phyloP scores from a whole-genome alignment of 2,797 vertebrate genomes.

The Setipinna tenuifilis region DNA sequence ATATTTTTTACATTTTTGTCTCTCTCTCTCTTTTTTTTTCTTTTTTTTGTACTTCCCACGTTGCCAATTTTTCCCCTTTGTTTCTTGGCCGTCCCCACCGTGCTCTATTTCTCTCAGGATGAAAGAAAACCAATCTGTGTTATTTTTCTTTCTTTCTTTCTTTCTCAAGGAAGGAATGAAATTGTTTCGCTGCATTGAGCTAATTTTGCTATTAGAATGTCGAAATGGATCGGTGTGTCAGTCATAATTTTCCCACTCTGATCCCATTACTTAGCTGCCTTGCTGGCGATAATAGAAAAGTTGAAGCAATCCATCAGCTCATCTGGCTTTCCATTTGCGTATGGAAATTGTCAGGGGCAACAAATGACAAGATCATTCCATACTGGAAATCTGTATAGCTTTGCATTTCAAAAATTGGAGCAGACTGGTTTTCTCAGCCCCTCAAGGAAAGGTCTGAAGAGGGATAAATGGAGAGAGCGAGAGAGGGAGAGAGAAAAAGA shows the following conservation, averaged over 20 bases:
- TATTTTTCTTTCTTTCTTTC: constrained; percentile 39
- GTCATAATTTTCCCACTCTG: constrained; percentile 39
- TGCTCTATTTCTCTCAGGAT: not conserved
- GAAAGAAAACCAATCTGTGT: constrained; percentile 28
- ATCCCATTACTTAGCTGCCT: constrained; percentile 35
- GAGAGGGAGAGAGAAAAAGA: not conserved
- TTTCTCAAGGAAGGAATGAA: not conserved
- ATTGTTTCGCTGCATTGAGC: not conserved
- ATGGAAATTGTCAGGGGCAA: constrained; percentile 25
- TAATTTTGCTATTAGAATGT: constrained; percentile 34
- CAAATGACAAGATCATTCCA: not conserved
- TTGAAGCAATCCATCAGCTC: constrained; percentile 33
- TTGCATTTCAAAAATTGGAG: not conserved
- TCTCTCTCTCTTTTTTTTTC: not conserved
- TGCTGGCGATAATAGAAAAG: constrained; percentile 35
- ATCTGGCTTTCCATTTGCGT: constrained; percentile 12
- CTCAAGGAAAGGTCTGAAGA: not conserved
- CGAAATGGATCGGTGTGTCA: constrained; percentile 37
- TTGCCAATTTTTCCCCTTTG: not conserved
- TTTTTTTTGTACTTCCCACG: not conserved
- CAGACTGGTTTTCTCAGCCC: not conserved
- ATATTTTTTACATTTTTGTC: not conserved
- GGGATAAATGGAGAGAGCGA: not conserved
- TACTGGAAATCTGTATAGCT: not conserved
- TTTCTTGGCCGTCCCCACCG: not conserved